Evolutionary conservation across 2,797 vertebrate genomes (phyloP), one percentile per base, ranked within the genome.

Genomic region (Poeciliopsis infans): DNA sequence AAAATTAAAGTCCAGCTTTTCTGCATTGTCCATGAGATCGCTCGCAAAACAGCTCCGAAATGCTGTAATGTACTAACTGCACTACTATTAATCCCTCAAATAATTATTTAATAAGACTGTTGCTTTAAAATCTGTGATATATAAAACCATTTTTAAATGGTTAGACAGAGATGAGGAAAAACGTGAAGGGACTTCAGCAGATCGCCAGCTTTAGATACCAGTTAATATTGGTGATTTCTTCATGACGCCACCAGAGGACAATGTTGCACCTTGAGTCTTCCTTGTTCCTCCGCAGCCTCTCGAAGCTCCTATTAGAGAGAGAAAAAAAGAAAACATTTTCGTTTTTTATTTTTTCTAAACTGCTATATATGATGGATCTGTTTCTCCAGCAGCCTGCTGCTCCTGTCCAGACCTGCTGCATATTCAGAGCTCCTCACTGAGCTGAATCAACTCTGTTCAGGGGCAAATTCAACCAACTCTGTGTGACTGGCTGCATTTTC

Each of bases 161-260:
- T 23, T 2, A 53, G 12, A 73, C 11, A 72, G n/a, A 72, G 8
- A 33, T 49, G 43, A 47, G 45, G 5, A 46, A 46, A 46, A 12
- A 31, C 0, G 0, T 28, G 43, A 15, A 28, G 43, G 11, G n/a
- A 71, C 4, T 46, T 46, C 15, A 16, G 45, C n/a, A 71, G 45
- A 13, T 45, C 68, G 10, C 25, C 5, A 13, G 0, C 1, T 41
- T 8, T 53, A 8, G 18, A 5, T 25, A 49, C 18, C 47, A 25
- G 23, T 16, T 72, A 31, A 31, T 43, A 1, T 18, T 33, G 20
- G 57, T 69, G 13, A 47, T 79, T 2, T 5, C 18, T 43, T 5
- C 1, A 55, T 13, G 0, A 13, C 0, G 33, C 87, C 92, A 78
- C 36, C 49, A 88, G 92, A 86, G 76, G 89, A 78, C 89, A 89